Evolutionary conservation across 2,888 invertebrate species (phyloP).

Genomic region (Meandrusa payeni): DNA sequence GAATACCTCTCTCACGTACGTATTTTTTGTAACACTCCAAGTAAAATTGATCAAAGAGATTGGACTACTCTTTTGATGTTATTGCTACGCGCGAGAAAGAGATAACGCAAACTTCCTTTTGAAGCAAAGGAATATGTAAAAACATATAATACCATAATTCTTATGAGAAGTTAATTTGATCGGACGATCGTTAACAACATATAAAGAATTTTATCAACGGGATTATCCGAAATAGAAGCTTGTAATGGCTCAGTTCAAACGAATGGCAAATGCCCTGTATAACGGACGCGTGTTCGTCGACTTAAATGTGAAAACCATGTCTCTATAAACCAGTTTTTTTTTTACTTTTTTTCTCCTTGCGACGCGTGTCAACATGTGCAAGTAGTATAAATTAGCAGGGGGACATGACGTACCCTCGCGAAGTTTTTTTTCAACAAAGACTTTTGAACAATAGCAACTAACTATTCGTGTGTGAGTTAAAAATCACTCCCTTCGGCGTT

Average conservation of each 20-base stretch:
- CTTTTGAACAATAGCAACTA: constrained; percentile 72
- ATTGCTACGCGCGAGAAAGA: constrained; percentile 4
- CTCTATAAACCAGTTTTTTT: constrained; percentile 62
- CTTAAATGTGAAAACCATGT: constrained; percentile 72
- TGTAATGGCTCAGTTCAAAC: constrained; percentile 46
- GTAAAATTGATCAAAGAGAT: constrained; percentile 22
- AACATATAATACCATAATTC: constrained; percentile 7
- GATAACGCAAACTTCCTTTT: constrained; percentile 17
- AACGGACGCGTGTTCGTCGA: constrained; percentile 43
- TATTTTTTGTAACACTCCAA: constrained; percentile 13
- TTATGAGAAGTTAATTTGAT: background rate
- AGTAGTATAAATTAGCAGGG: constrained; percentile 76
- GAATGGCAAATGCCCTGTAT: constrained; percentile 37
- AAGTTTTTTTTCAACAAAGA: constrained; percentile 66
- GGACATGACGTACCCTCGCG: constrained; percentile 68
- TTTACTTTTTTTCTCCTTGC: constrained; percentile 64
- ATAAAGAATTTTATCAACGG: constrained; percentile 51
- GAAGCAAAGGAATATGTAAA: constrained; percentile 15
- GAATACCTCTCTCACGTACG: constrained; percentile 6
- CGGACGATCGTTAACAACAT: constrained; percentile 6
- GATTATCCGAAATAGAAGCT: constrained; percentile 47
- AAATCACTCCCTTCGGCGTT: constrained; percentile 65
- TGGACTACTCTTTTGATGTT: constrained; percentile 20
- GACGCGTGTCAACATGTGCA: constrained; percentile 78
- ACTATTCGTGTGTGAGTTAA: constrained; percentile 72